These are phyloP conservation scores for Balanococcus diminutus DNA, from an alignment of 2,888 invertebrate species.

Conservation along the genomic window DNA sequence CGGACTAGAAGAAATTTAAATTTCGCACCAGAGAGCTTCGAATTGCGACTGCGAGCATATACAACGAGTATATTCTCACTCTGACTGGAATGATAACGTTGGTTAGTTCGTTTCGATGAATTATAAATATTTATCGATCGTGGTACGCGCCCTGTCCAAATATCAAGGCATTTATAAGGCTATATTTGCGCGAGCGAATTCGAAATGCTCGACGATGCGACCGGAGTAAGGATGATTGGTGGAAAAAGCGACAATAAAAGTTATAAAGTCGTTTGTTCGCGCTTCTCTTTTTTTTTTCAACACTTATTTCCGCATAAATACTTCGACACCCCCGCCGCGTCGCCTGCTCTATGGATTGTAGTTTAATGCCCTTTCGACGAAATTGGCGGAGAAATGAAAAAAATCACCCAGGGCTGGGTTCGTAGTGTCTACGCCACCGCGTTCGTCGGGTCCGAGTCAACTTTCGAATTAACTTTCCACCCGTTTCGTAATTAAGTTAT, in stretches of 20 bases:
- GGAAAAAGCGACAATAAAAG: slow-evolving; percentile 12
- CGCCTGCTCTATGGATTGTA: too few relatives aligned
- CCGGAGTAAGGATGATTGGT: not conserved
- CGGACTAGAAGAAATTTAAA: slow-evolving; percentile 8
- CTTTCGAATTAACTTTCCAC: not conserved
- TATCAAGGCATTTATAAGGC: slow-evolving; percentile 3
- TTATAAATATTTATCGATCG: slow-evolving; percentile 29
- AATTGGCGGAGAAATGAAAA: not conserved
- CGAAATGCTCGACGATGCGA: slow-evolving; percentile 6
- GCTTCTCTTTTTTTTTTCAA: not conserved
- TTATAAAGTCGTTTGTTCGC: not conserved
- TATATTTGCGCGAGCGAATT: not conserved
- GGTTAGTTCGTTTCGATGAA: not conserved
- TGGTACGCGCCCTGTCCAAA: not conserved
- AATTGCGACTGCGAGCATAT: not conserved
- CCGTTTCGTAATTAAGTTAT: not conserved
- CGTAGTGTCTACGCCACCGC: not conserved
- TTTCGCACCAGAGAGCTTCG: not conserved
- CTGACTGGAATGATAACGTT: not conserved
- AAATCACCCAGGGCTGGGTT: not conserved
- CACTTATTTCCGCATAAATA: not conserved
- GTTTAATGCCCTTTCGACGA: not conserved
- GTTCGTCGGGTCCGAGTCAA: not conserved
- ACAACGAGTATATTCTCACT: not conserved
- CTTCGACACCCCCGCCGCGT: not conserved